A percentile compares a stretch with the other conserved stretches of the same genome.
phyloP scores from a whole-genome alignment of 2,888 invertebrate species.

The Endomychus coccineus region DNA sequence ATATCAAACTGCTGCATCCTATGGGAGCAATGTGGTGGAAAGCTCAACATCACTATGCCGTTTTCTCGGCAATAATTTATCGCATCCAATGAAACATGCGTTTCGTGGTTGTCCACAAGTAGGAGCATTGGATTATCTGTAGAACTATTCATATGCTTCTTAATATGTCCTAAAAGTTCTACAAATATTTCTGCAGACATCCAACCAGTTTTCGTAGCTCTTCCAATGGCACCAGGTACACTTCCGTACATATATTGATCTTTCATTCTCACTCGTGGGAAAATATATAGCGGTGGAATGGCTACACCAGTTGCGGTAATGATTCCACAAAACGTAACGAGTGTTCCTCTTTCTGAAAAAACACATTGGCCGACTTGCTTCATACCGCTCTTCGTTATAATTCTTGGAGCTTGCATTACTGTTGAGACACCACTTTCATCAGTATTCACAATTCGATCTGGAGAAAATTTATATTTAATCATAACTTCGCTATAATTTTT shows the following conservation, averaged over 20 bases:
- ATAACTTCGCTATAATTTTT: constrained; percentile 8
- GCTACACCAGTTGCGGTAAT: constrained; percentile 21
- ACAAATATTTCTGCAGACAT: no score
- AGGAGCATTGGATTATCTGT: constrained; percentile 19
- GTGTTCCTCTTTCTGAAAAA: constrained; percentile 17
- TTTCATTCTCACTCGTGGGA: constrained; percentile 16
- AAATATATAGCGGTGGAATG: constrained; percentile 21
- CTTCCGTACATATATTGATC: constrained; percentile 6
- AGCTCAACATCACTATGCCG: constrained; percentile 27
- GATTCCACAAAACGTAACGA: constrained; percentile 19
- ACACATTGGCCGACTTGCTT: constrained; percentile 16
- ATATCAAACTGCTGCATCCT: constrained; percentile 27
- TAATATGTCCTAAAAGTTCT: no score
- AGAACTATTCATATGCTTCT: constrained; percentile 15
- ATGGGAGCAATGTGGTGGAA: constrained; percentile 31
- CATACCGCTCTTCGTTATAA: constrained; percentile 3
- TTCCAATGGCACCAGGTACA: no score
- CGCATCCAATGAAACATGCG: constrained; percentile 14
- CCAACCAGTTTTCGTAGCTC: no score
- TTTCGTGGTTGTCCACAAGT: constrained; percentile 21
- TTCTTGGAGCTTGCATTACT: constrained; percentile 4
- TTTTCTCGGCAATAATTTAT: constrained; percentile 23
- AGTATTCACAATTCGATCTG: no score
- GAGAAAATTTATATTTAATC: no score
- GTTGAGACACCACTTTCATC: not conserved